Conservation (phyloP, 2,113 vertebrate species). For the Corythoichthys haematopterus region DNA sequence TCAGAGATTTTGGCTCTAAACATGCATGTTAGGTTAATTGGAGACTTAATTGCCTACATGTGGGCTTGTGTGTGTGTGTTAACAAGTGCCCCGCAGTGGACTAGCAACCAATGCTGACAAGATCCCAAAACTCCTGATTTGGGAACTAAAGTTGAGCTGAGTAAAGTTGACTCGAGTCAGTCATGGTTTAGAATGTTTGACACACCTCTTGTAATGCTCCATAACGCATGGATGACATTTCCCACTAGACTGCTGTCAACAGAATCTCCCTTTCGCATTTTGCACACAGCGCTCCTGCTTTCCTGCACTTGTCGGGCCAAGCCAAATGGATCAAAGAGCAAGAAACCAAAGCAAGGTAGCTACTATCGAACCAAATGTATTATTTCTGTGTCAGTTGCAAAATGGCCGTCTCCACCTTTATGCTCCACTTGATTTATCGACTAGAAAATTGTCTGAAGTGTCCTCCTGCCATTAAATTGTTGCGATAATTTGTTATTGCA, state of each 20-base stretch:
- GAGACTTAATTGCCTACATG: no score
- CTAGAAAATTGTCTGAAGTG: background rate
- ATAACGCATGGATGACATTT: background rate
- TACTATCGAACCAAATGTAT: slow-evolving; percentile 19
- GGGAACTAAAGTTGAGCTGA: no score
- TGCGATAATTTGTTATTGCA: background rate
- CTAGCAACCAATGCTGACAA: no score
- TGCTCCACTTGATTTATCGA: background rate
- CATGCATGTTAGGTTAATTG: no score
- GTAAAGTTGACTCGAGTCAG: no score
- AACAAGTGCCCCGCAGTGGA: no score
- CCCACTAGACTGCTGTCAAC: background rate
- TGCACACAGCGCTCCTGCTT: slow-evolving; percentile 74
- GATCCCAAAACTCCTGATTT: no score
- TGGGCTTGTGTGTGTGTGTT: no score
- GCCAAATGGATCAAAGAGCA: slow-evolving; percentile 79
- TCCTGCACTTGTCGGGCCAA: slow-evolving; percentile 73
- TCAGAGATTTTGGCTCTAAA: no score
- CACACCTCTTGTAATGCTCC: background rate
- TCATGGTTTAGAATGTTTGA: background rate
- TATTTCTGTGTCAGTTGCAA: slow-evolving; percentile 8
- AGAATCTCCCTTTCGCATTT: slow-evolving; percentile 33
- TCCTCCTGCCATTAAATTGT: background rate
- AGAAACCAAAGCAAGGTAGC: slow-evolving; percentile 85
- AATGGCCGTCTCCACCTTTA: slow-evolving; percentile 7